These are phyloP conservation scores for Nyleta sp. DNA, from an alignment of 2,888 invertebrate species.

Conservation along the genomic window DNA sequence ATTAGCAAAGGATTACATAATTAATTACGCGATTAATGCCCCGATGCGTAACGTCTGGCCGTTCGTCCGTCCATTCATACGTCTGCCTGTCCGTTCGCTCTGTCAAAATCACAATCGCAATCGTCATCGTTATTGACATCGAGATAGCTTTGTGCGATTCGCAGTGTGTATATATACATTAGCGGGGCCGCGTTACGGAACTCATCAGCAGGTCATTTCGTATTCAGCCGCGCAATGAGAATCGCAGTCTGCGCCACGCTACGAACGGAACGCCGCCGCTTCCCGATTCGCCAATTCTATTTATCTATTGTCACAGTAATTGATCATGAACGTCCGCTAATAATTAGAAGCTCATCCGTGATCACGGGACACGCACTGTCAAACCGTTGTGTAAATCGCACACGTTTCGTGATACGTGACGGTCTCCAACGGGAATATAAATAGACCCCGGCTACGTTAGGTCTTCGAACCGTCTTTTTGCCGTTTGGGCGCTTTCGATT, in stretches of 20 bases:
- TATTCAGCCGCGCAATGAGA: constrained; percentile 73
- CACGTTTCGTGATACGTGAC: constrained; percentile 53
- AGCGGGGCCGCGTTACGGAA: constrained; percentile 68
- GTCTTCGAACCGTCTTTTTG: neutral
- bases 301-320: constrained; percentile 71
- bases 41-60: constrained; percentile 79
- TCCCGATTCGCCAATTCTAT: constrained; percentile 65
- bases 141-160: constrained; percentile 64
- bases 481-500: too few relatives aligned
- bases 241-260: constrained; percentile 62
- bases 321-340: constrained; percentile 69
- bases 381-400: constrained; percentile 58
- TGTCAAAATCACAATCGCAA: constrained; percentile 66
- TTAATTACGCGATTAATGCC: constrained; percentile 80
- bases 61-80: constrained; percentile 68
- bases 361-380: constrained; percentile 55
- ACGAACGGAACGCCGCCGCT: constrained; percentile 52
- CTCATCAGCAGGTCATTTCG: constrained; percentile 75
- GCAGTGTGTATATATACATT: constrained; percentile 63
- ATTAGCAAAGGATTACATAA: constrained; percentile 81
- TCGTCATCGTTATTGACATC: constrained; percentile 68
- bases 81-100: constrained; percentile 62
- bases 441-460: constrained; percentile 6
- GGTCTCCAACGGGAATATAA: constrained; percentile 7
- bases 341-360: constrained; percentile 67